Evolutionary conservation across 1,140 invertebrate genomes (phyloP).

Genomic region (Drosophila obscura): DNA sequence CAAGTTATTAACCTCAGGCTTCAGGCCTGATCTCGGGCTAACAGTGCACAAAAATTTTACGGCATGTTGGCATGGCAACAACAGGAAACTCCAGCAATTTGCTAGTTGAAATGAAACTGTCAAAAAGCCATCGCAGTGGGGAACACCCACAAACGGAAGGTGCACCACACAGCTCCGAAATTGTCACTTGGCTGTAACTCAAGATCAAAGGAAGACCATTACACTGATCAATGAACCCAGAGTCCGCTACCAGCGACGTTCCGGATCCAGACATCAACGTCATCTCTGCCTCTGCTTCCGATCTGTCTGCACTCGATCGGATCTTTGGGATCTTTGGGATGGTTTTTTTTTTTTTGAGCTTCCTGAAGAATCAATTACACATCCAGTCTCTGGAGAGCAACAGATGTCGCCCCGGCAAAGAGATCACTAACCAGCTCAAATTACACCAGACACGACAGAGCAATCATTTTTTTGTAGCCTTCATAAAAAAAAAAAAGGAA

Average conservation of each 20-base stretch:
- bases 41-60: no score
- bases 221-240: constrained; percentile 68
- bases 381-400: constrained; percentile 56
- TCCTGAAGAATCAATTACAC: constrained; percentile 73
- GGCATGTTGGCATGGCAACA: constrained; percentile 14
- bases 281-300: constrained; percentile 68
- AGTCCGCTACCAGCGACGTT: not conserved
- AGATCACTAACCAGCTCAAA: constrained; percentile 65
- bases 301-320: constrained; percentile 57
- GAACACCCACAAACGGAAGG: not conserved
- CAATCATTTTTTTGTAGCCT: constrained; percentile 19
- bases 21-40: not conserved
- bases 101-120: not conserved
- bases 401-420: constrained; percentile 50
- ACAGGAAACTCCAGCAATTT: not conserved
- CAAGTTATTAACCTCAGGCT: constrained; percentile 65
- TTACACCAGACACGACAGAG: constrained; percentile 66
- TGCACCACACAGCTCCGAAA: not conserved
- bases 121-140: not conserved
- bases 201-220: constrained; percentile 76
- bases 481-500: no score
- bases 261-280: constrained; percentile 50
- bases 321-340: not conserved
- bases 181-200: constrained; percentile 37
- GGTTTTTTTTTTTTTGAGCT: constrained; percentile 48